Percentiles rank a stretch among this genome's conserved stretches.
These are phyloP conservation scores for Luidia sarsii DNA, from an alignment of 53 echinoderm and acorn worm species.

Conservation along the genomic window DNA sequence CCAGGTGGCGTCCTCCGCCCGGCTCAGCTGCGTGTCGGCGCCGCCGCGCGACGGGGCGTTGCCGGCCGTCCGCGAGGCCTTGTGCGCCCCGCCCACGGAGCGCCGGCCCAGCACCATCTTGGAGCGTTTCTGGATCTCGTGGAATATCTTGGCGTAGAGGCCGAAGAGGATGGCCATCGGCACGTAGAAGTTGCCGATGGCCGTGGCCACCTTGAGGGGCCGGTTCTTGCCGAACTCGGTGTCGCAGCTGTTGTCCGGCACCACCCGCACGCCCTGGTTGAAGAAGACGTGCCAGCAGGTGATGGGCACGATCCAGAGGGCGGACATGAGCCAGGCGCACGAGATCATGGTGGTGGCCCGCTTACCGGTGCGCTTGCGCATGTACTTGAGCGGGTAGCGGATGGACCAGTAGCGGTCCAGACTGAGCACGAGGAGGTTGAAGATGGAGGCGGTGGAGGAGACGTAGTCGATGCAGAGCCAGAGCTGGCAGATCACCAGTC, in stretches of 20 bases:
- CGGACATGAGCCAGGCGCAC: constrained; percentile 73
- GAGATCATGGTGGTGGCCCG: constrained; percentile 89
- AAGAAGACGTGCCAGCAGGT: constrained; percentile 78
- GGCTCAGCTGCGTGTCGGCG: constrained; percentile 17
- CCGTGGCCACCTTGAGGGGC: constrained; percentile 82
- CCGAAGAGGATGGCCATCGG: constrained; percentile 75
- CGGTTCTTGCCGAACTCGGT: constrained; percentile 80
- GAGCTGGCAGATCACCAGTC: constrained; percentile 81
- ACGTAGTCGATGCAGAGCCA: constrained; percentile 95
- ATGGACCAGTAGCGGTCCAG: constrained; percentile 98
- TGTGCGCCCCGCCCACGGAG: constrained; percentile 51
- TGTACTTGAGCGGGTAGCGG: constrained; percentile 86
- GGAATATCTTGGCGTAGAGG: constrained; percentile 85
- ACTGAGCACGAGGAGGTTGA: constrained; percentile 89
- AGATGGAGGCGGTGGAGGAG: constrained; percentile 94
- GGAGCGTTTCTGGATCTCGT: constrained; percentile 80
- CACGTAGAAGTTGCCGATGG: constrained; percentile 90
- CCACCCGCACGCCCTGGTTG: constrained; percentile 52
- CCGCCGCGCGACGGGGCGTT: constrained; percentile 16
- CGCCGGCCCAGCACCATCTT: constrained; percentile 80
- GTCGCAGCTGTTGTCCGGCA: constrained; percentile 69
- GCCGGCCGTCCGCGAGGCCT: constrained; percentile 39
- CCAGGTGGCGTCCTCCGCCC: constrained; percentile 58
- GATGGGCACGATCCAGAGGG: constrained; percentile 79
- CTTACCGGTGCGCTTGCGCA: constrained; percentile 85